Percentiles rank a stretch among this genome's conserved stretches.
Conservation (phyloP, 2,888 invertebrate species). For the Nipponacmea schrenckii region DNA sequence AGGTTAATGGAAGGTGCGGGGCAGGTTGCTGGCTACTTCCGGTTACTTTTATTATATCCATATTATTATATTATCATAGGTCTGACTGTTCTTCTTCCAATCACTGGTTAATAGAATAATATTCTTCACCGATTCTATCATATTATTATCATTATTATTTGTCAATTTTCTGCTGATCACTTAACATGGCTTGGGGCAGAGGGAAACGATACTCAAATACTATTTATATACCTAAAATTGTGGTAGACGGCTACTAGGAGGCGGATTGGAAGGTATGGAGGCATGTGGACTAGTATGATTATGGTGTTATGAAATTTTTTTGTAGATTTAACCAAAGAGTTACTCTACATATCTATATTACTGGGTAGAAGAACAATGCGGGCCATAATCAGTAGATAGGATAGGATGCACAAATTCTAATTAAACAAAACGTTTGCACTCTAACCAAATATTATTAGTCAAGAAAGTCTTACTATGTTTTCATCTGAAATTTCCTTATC, state of each 20-base stretch:
- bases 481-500: too few species aligned
- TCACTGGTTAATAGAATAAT: conserved; percentile 13
- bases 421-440: too few species aligned
- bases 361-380: too few species aligned
- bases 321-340: conserved; percentile 3
- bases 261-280: neutral
- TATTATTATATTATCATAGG: conserved; percentile 5
- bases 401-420: too few species aligned
- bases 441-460: too few species aligned
- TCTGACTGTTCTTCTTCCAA: conserved; percentile 7
- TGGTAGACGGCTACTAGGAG: too few species aligned
- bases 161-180: conserved; percentile 3
- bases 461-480: too few species aligned
- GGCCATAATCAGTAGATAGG: too few species aligned
- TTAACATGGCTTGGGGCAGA: conserved; percentile 9
- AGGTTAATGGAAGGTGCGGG: conserved; percentile 52
- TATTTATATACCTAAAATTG: neutral
- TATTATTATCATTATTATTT: conserved; percentile 3
- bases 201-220: neutral
- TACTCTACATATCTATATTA: neutral
- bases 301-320: neutral
- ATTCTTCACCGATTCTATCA: conserved; percentile 12
- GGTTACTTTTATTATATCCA: conserved; percentile 15
- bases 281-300: neutral
- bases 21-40: conserved; percentile 47